Percentiles rank a stretch among this genome's conserved stretches.
phyloP scores from a whole-genome alignment of 2,888 invertebrate genomes.

The Psylliodes chrysocephalus region DNA sequence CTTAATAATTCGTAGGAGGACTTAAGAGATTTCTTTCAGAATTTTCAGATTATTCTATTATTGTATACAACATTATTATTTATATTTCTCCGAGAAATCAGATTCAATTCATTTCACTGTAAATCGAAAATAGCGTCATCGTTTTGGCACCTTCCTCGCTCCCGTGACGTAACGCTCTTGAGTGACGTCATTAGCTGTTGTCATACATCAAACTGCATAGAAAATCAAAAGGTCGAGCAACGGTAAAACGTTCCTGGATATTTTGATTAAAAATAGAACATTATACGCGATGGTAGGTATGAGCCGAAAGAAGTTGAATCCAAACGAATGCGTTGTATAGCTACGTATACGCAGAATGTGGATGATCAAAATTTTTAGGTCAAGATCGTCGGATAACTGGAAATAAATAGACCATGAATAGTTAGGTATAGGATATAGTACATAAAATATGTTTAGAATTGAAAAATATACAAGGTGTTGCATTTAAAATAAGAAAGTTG shows the following conservation, averaged over 20 bases:
- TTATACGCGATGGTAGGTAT: neutral
- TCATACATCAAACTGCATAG: constrained; percentile 27
- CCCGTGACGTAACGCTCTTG: constrained; percentile 34
- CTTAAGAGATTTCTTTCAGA: too few species aligned
- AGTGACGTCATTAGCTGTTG: constrained; percentile 34
- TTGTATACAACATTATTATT: too few species aligned
- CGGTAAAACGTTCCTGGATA: constrained; percentile 8
- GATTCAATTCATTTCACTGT: too few species aligned
- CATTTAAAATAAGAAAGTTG: too few species aligned
- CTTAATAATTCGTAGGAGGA: too few species aligned
- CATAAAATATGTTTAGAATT: too few species aligned
- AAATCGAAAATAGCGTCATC: constrained; percentile 25
- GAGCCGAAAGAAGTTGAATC: neutral
- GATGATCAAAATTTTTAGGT: neutral
- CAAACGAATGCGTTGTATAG: neutral
- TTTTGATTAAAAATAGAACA: constrained; percentile 20
- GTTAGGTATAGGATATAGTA: too few species aligned
- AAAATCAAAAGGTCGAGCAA: constrained; percentile 20
- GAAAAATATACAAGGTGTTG: too few species aligned
- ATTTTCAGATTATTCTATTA: too few species aligned
- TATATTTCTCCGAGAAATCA: too few species aligned
- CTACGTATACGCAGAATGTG: neutral
- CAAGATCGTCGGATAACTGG: neutral
- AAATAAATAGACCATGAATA: neutral
- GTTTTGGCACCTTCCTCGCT: constrained; percentile 28